These are phyloP conservation scores for Tenthredo notha DNA, from an alignment of 2,888 invertebrate genomes.

Conservation along the genomic window DNA sequence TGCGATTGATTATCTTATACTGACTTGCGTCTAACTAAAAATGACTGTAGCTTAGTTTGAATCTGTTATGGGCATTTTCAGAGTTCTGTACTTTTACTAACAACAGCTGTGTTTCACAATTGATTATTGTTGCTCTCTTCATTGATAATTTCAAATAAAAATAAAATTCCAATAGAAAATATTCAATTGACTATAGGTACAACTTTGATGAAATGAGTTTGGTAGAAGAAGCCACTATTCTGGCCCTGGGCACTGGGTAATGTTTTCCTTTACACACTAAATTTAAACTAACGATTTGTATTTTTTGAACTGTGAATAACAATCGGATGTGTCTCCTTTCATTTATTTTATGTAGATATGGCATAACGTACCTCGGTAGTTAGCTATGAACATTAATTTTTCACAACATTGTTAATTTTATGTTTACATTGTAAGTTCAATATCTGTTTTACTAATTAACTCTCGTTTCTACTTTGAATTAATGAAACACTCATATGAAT, in stretches of 20 bases:
- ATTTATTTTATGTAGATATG: conserved; percentile 19
- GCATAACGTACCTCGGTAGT: conserved; percentile 26
- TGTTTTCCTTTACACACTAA: conserved; percentile 59
- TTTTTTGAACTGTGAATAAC: conserved; percentile 32
- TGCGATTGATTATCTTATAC: conserved; percentile 2
- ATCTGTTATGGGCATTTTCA: not conserved
- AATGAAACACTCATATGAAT: not conserved
- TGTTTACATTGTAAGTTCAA: not conserved
- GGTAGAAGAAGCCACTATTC: conserved; percentile 76
- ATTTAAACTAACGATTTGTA: conserved; percentile 26
- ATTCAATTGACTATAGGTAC: conserved; percentile 68
- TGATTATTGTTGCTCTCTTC: not conserved
- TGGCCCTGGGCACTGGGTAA: conserved; percentile 77
- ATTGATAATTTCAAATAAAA: conserved; percentile 14
- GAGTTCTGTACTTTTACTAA: conserved; percentile 21
- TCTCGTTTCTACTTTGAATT: not conserved
- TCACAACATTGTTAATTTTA: conserved; percentile 15
- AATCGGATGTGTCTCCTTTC: not conserved
- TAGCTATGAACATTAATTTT: conserved; percentile 32
- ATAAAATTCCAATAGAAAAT: conserved; percentile 32
- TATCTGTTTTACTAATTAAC: conserved; percentile 20
- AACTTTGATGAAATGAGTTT: conserved; percentile 73
- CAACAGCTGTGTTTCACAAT: conserved; percentile 12
- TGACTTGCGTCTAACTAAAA: conserved; percentile 1
- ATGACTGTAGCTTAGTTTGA: not conserved